Evolutionary conservation across 2,888 invertebrate species (phyloP), one percentile per base, ranked within the genome.

Genomic region (Physocephala rufipes): DNA sequence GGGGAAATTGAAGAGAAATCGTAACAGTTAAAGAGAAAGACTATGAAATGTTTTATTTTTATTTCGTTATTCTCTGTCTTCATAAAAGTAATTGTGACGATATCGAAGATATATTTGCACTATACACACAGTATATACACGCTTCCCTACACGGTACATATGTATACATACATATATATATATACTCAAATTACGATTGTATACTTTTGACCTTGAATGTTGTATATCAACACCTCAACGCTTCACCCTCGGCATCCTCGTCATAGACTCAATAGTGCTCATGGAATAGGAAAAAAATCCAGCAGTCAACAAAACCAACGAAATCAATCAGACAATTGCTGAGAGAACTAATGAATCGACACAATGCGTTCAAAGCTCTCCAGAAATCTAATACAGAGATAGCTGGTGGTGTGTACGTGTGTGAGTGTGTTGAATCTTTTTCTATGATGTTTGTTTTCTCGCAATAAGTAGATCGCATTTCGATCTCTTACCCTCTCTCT

Each of bases 151-250:
- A n/a, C n/a, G n/a, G n/a, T 30, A 24, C 30, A 21, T 30, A 53
- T 53, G 49, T 36, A 58, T 45, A 43, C 58, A 49, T 45, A 36
- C 59, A 67, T 19, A 53, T 21, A 47, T 43, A 63, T 53, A 30
- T 19, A n/a, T 19, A 49, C 53, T 5, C 19, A n/a, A 24, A 55
- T 24, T 63, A 62, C 30, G 49, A 26, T 24, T 24, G n/a, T 55
- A 53, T 28, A 1, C 28, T 36, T 59, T 21, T 28, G 61, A 12
- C 61, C 28, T 19, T 19, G 16, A 19, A 53, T 53, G 2, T 19
- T 21, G 53, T 7, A 36, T 36, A 36, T 36, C 36, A 36, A 36
- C 36, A 36, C 36, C 9, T 36, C 9, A 9, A 9, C 36, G 36
- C 36, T 36, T 4, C 53, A 53, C 53, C 24, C 1, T 53, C 24